Conservation (phyloP, 2,888 invertebrate species). For the Lasiommata megera region DNA sequence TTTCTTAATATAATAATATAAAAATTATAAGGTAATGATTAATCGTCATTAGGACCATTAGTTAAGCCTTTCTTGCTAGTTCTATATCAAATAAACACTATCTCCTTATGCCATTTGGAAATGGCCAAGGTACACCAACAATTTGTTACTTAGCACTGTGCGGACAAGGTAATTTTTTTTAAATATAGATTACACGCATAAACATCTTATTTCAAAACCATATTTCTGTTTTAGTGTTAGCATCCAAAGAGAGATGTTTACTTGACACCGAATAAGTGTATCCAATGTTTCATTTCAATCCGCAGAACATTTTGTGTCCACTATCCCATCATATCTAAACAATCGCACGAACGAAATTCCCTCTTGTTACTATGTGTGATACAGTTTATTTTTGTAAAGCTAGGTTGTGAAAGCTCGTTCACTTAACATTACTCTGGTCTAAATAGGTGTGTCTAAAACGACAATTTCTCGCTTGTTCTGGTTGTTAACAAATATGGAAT, state of each 20-base stretch:
- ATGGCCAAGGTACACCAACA: neutral
- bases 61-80: too few relatives aligned
- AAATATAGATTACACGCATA: slow-evolving; percentile 23
- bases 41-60: too few relatives aligned
- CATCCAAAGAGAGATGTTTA: slow-evolving; percentile 31
- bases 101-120: neutral
- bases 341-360: slow-evolving; percentile 1
- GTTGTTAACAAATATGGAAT: slow-evolving; percentile 35
- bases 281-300: slow-evolving; percentile 36
- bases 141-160: neutral
- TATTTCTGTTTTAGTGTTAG: slow-evolving; percentile 29
- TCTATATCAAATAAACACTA: too few relatives aligned
- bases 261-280: slow-evolving; percentile 32
- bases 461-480: slow-evolving; percentile 37
- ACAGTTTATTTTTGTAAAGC: slow-evolving; percentile 5
- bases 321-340: neutral
- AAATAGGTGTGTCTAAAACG: slow-evolving; percentile 38
- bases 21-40: too few relatives aligned
- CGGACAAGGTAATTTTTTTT: slow-evolving; percentile 5
- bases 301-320: slow-evolving; percentile 15
- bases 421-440: slow-evolving; percentile 33
- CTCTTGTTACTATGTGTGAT: neutral
- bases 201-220: slow-evolving; percentile 23
- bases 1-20: too few relatives aligned
- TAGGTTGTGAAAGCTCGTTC: neutral